phyloP scores from a whole-genome alignment of 2,888 invertebrate species.

The Cloeon dipterum region DNA sequence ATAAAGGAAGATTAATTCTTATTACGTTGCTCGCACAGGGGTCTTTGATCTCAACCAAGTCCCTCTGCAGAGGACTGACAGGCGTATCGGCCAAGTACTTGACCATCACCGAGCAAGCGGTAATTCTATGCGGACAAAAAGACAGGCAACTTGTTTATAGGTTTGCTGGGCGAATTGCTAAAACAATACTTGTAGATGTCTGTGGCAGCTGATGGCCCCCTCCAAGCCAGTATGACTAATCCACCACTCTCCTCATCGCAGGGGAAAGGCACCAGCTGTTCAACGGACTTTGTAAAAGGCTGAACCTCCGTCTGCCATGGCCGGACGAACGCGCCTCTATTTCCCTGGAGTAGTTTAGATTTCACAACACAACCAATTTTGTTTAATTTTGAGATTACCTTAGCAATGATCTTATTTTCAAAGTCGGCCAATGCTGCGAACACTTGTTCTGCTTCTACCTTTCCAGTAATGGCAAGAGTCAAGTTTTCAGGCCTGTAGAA shows the following conservation, averaged over 20 bases:
- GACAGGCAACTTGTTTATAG: neutral
- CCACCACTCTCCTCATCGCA: constrained; percentile 70
- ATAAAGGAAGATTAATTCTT: constrained; percentile 7
- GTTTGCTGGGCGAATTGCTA: neutral
- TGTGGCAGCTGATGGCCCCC: constrained; percentile 42
- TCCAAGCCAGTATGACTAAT: constrained; percentile 52
- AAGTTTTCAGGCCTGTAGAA: constrained; percentile 80
- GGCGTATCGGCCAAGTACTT: constrained; percentile 74
- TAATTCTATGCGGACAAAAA: neutral
- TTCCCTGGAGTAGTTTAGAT: too few species aligned
- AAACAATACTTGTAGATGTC: constrained; percentile 20
- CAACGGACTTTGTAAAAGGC: constrained; percentile 29
- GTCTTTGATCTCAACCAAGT: constrained; percentile 61
- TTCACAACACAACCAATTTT: neutral
- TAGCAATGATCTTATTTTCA: constrained; percentile 50
- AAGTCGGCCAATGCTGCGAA: constrained; percentile 45
- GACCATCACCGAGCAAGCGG: constrained; percentile 35
- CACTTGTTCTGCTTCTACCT: constrained; percentile 48
- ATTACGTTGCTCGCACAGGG: constrained; percentile 56
- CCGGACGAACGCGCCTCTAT: constrained; percentile 31
- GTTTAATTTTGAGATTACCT: constrained; percentile 20
- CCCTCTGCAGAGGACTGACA: constrained; percentile 59
- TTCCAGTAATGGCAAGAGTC: constrained; percentile 60
- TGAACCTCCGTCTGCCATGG: constrained; percentile 59
- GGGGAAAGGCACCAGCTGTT: constrained; percentile 40